Evolutionary conservation across 2,888 invertebrate genomes (phyloP).

Genomic region (Diarsia mendica): DNA sequence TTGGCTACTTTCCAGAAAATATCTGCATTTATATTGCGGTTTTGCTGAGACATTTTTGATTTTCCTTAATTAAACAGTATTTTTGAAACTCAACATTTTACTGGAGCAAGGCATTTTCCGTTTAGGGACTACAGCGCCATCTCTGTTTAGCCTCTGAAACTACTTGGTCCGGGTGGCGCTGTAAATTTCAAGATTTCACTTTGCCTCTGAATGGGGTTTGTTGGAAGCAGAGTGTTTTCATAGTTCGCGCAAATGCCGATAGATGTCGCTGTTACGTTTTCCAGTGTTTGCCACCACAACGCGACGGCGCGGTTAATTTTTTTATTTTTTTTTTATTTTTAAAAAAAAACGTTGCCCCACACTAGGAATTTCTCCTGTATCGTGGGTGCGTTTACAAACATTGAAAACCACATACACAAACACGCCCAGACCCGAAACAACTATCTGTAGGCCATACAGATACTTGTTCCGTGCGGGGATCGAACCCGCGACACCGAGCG

Average conservation of each 20-base stretch:
- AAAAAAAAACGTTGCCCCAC: no score
- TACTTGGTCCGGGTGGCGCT: conserved; percentile 41
- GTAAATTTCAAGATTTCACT: conserved; percentile 59
- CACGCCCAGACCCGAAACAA: no score
- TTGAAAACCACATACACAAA: no score
- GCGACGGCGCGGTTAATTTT: background rate
- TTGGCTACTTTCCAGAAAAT: conserved; percentile 39
- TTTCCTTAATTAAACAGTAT: no score
- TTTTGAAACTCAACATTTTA: background rate
- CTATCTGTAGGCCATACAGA: no score
- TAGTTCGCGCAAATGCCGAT: conserved; percentile 31
- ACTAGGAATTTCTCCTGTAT: no score
- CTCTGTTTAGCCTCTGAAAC: conserved; percentile 51
- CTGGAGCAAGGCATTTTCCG: conserved; percentile 9
- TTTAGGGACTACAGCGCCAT: conserved; percentile 56
- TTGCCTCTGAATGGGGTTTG: conserved; percentile 32
- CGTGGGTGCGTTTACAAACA: no score
- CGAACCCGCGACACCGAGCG: no score
- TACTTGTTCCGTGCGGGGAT: no score
- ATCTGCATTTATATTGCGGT: background rate
- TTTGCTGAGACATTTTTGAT: background rate
- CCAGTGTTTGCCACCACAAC: background rate
- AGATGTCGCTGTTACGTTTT: conserved; percentile 55
- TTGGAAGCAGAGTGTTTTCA: conserved; percentile 32
- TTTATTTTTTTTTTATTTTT: no score